These are phyloP conservation scores for Psilopogon haemacephalus DNA, from an alignment of 2,113 vertebrate genomes.

Conservation along the genomic window DNA sequence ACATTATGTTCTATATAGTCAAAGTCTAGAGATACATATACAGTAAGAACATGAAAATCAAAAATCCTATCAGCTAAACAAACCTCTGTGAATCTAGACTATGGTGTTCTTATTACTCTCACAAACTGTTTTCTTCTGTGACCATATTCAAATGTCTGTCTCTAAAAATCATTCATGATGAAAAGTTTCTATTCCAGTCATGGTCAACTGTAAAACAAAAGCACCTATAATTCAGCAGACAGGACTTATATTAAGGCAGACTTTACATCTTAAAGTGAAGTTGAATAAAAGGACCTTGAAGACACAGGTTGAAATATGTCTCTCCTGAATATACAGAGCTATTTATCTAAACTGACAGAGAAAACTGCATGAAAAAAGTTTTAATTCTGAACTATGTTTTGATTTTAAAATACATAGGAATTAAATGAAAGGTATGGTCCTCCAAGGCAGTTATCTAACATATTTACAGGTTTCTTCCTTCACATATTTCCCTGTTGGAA, in stretches of 20 bases:
- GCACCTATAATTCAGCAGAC: neutral
- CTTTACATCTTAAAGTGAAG: neutral
- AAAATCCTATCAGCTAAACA: neutral
- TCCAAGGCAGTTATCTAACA: neutral
- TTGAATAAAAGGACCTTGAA: neutral
- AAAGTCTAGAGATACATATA: neutral
- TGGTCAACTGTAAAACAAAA: neutral
- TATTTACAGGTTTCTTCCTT: neutral
- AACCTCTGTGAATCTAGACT: neutral
- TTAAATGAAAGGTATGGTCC: neutral
- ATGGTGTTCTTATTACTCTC: neutral
- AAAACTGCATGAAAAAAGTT: neutral
- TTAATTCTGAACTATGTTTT: neutral
- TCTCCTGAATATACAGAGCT: neutral
- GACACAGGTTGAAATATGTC: fast-evolving
- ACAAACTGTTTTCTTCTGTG: neutral
- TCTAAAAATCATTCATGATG: neutral
- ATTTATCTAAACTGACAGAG: neutral
- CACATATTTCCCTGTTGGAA: too few relatives aligned
- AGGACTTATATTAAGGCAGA: neutral
- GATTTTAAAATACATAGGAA: neutral
- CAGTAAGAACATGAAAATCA: neutral
- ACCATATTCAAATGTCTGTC: neutral
- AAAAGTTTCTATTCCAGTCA: neutral
- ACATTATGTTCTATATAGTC: neutral